Conservation (phyloP, 2,113 vertebrate genomes). For the Micronisus gabar region DNA sequence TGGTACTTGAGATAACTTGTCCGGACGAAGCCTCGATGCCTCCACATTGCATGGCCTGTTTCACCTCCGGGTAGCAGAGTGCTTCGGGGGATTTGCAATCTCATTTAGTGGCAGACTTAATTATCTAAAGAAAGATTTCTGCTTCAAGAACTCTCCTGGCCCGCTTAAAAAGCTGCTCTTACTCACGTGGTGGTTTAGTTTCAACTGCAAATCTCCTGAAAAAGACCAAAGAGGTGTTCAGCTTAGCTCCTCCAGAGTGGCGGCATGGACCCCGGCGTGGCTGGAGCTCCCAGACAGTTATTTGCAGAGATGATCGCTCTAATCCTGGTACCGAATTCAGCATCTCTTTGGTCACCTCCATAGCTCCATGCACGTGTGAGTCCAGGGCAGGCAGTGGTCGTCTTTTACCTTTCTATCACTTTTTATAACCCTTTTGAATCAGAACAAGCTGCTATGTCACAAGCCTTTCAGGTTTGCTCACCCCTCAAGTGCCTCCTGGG, state of each 20-base stretch:
- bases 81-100: background rate
- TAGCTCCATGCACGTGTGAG: rapidly evolving
- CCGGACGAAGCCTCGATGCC: background rate
- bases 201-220: background rate
- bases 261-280: background rate
- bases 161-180: background rate
- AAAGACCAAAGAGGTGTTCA: background rate
- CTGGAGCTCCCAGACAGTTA: background rate
- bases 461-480: background rate
- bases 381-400: background rate
- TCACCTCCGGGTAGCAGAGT: background rate
- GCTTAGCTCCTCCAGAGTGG: background rate
- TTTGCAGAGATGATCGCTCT: background rate
- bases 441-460: background rate
- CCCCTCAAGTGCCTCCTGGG: background rate
- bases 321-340: background rate
- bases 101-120: background rate
- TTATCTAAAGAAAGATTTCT: background rate
- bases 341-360: background rate
- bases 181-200: background rate
- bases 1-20: background rate
- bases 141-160: background rate
- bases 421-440: background rate
- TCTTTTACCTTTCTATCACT: background rate
- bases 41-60: background rate